Conservation (phyloP, 2,113 vertebrate species). For the Rallus limicola region DNA sequence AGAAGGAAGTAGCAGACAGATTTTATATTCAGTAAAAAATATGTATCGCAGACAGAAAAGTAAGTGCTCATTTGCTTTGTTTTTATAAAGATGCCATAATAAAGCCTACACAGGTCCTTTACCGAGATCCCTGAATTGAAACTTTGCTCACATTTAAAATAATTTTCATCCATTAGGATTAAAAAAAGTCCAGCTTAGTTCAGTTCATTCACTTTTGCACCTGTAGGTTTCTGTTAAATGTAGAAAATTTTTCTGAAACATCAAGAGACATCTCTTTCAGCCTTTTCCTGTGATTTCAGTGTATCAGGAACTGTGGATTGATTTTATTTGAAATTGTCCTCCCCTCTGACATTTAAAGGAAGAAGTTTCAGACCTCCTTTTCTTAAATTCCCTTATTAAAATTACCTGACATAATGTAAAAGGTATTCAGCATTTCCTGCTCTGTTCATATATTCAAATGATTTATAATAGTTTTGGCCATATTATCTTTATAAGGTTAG, state of each 20-base stretch:
- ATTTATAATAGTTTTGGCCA: not conserved
- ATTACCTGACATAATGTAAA: not conserved
- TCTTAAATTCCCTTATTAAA: not conserved
- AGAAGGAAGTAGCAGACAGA: not conserved
- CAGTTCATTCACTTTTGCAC: not conserved
- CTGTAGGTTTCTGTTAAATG: not conserved
- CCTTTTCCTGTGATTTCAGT: not conserved
- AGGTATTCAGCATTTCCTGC: not conserved
- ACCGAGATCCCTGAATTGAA: not conserved
- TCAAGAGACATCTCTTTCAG: not conserved
- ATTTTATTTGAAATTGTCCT: not conserved
- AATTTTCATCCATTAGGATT: not conserved
- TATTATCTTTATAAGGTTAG: not conserved
- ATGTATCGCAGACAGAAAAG: accelerated
- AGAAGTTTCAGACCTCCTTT: not conserved
- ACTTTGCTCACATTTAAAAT: not conserved
- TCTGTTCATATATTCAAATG: not conserved
- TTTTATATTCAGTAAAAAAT: not conserved
- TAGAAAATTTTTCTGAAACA: not conserved
- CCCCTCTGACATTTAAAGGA: not conserved
- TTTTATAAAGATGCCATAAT: not conserved
- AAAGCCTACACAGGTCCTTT: not conserved
- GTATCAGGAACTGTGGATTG: not conserved
- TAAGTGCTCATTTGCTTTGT: not conserved
- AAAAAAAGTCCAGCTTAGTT: not conserved